phyloP scores from a whole-genome alignment of 2,797 vertebrate species.

The Loris lydekkerianus region DNA sequence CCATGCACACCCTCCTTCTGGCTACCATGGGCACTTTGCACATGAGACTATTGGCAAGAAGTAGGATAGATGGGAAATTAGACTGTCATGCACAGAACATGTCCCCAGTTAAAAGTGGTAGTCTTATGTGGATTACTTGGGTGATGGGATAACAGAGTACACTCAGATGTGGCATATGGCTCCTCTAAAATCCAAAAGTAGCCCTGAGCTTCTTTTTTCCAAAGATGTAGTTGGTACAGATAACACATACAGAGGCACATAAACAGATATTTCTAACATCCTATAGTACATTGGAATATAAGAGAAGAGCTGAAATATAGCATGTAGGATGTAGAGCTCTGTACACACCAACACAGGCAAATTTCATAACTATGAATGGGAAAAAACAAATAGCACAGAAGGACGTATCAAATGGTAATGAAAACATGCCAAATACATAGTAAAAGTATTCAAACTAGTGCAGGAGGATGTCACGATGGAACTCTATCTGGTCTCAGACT shows the following conservation, averaged over 20 bases:
- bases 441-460: not conserved
- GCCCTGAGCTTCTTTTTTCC: not conserved
- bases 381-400: not conserved
- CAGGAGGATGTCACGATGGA: not conserved
- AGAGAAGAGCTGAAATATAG: not conserved
- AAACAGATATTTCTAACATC: not conserved
- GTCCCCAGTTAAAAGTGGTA: not conserved
- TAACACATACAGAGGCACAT: not conserved
- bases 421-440: not conserved
- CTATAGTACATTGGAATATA: not conserved
- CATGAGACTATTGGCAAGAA: not conserved
- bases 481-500: not conserved
- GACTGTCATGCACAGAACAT: not conserved
- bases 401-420: not conserved
- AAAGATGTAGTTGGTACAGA: not conserved
- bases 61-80: not conserved
- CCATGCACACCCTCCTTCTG: not conserved
- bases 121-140: not conserved
- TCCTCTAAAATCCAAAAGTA: not conserved
- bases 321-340: not conserved
- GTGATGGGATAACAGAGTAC: not conserved
- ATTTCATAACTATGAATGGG: not conserved
- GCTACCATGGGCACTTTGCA: not conserved
- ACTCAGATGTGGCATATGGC: not conserved
- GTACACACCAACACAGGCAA: not conserved